phyloP scores from a whole-genome alignment of 2,797 vertebrate species.

The Galagoides demidoff region DNA sequence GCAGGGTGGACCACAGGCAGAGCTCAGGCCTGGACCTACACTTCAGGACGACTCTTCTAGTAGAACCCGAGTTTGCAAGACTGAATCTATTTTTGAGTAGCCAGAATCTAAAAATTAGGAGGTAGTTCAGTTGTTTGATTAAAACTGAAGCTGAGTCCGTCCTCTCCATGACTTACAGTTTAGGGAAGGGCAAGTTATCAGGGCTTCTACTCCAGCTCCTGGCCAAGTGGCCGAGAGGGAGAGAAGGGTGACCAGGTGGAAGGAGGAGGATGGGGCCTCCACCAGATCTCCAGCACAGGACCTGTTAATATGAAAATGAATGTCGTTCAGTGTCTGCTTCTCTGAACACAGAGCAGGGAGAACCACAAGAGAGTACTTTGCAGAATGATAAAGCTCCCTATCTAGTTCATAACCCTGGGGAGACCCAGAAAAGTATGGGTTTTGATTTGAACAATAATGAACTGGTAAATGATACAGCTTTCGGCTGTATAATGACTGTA shows the following conservation, averaged over 20 bases:
- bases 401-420: conserved; percentile 78
- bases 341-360: conserved; percentile 69
- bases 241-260: conserved; percentile 23
- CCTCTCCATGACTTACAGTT: conserved; percentile 75
- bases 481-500: conserved; percentile 76
- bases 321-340: conserved; percentile 71
- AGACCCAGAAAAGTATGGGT: conserved; percentile 76
- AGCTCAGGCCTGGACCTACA: not conserved
- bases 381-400: conserved; percentile 71
- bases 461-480: conserved; percentile 80
- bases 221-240: conserved; percentile 55
- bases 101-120: conserved; percentile 59
- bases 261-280: conserved; percentile 56
- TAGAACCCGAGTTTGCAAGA: conserved; percentile 28
- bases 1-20: not conserved
- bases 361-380: conserved; percentile 75
- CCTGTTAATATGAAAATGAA: conserved; percentile 82
- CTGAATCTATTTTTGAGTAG: conserved; percentile 42
- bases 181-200: conserved; percentile 73
- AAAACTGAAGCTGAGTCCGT: conserved; percentile 76
- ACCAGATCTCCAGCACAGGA: conserved; percentile 58
- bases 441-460: conserved; percentile 84
- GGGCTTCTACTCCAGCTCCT: conserved; percentile 73
- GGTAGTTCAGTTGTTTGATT: conserved; percentile 79
- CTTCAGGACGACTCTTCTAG: conserved; percentile 4